Base-by-base conservation (phyloP, 2,888 invertebrate genomes). In the Cerceris ruficornis region DNA sequence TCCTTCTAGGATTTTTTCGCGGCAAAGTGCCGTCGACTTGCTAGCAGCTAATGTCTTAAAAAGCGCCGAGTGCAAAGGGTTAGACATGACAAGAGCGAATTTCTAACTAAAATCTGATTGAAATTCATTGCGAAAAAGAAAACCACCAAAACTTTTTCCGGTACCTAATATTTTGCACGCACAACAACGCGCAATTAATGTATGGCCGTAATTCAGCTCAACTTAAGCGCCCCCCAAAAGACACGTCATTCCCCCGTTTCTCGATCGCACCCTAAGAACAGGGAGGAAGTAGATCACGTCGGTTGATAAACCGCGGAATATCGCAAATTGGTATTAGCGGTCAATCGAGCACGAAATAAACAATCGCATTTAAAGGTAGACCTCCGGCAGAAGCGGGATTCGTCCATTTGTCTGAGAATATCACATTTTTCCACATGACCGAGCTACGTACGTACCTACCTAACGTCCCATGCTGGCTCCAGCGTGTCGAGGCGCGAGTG, bases 311-410 rank as follows among this genome's bases (percentile, higher is more conserved):
- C 78, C 74, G 64, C 78, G 80, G 66, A 73, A 86, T 78, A 78
- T 86, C 78, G 72, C 80, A 84, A 86, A 86, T 85, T 86, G 86
- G 77, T 86, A 86, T 85, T 85, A 86, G 86, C 82, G 75, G 55
- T 77, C 84, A 86, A 84, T 85, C 84, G 85, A 86, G 85, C 80
- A 79, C 82, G 86, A 86, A 85, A 85, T 86, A 85, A 86, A 85
- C 86, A 85, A 85, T 85, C 82, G 84, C 84, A 80, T 86, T 86
- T 85, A 85, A 85, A 80, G 80, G 86, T 80, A 72, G 73, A 80
- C 82, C 86, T 82, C 80, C 75, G 84, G 60, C 77, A 75, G 69
- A 75, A 80, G 78, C 71, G 82, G 73, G 64, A 76, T 59, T 59
- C 79, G 82, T 81, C 81, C 84, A 86, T 86, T 86, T 86, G 77